These are phyloP conservation scores for Cantharis nigra DNA, from an alignment of 2,888 invertebrate genomes.

Conservation along the genomic window DNA sequence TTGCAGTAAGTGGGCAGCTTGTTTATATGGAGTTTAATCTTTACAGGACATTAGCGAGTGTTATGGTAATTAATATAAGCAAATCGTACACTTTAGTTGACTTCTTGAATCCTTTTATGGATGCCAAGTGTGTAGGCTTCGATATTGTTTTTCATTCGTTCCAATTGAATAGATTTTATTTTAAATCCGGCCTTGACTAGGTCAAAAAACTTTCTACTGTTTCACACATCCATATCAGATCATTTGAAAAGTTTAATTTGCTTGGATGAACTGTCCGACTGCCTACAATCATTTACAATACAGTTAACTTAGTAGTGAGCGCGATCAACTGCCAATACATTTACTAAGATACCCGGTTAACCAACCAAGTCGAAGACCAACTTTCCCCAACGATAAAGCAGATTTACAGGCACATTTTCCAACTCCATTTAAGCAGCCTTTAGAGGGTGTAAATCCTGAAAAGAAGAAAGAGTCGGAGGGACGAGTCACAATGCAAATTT, in stretches of 20 bases:
- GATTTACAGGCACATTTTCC: no score
- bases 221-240: neutral
- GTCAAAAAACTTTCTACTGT: neutral
- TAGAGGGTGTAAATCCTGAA: no score
- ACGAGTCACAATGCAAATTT: no score
- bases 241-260: neutral
- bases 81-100: neutral
- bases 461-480: no score
- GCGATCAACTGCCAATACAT: no score
- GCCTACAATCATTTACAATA: no score
- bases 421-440: no score
- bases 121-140: neutral
- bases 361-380: no score
- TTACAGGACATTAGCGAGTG: constrained; percentile 13
- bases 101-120: neutral
- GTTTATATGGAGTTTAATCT: constrained; percentile 14
- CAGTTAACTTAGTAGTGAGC: no score
- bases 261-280: no score
- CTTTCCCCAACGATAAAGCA: no score
- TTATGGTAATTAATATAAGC: constrained; percentile 11
- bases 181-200: neutral
- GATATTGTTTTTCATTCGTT: neutral
- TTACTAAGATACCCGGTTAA: no score
- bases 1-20: constrained; percentile 18
- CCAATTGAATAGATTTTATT: neutral